Evolutionary conservation across 1,140 invertebrate species (phyloP), one percentile per base, ranked within the genome.

Genomic region (Apis dorsata): DNA sequence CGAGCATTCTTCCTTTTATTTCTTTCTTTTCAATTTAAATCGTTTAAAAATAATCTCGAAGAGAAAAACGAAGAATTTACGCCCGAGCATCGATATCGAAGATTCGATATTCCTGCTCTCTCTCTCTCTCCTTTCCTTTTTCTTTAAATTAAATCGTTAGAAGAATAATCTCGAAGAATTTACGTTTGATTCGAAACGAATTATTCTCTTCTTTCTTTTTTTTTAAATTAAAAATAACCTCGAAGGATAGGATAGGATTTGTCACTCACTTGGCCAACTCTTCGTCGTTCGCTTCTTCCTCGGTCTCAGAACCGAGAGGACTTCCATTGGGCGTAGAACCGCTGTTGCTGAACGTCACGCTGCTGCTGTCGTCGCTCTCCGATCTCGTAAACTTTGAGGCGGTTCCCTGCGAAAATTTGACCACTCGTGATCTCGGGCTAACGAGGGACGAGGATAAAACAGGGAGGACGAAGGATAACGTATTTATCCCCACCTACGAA

Each of bases 341-440:
- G 80, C 93, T 94, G 84, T 94, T 94, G 74, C 93, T 94, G 83
- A 94, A 94, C 55, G 93, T 94, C 24, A 91, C 92, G 82, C 92
- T 91, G 79, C 88, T 89, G 75, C 86, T 88, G 81, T 92, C 93
- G 34, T 93, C 93, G 81, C 93, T 94, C 62, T 91, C 93, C 24
- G 87, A 83, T 76, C 92, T 89, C 19, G 69, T 74, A 71, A 92
- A 93, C 87, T 93, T 94, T 10, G 91, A 89, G 11, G 87, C 70
- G 55, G 87, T 88, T 62, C 86, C 80, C 91, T 92, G 79, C 15
- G 24, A 49, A 55, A 28, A 44, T 68, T 74, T 17, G 34, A n/a
- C 3, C 11, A n/a, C 11, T 21, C 19, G 28, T 74, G 44, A 74
- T 66, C n/a, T 57, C 5, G 49, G 15, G 11, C 9, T 7, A 19